phyloP scores from a whole-genome alignment of 2,888 invertebrate genomes.

The Hedya salicella region DNA sequence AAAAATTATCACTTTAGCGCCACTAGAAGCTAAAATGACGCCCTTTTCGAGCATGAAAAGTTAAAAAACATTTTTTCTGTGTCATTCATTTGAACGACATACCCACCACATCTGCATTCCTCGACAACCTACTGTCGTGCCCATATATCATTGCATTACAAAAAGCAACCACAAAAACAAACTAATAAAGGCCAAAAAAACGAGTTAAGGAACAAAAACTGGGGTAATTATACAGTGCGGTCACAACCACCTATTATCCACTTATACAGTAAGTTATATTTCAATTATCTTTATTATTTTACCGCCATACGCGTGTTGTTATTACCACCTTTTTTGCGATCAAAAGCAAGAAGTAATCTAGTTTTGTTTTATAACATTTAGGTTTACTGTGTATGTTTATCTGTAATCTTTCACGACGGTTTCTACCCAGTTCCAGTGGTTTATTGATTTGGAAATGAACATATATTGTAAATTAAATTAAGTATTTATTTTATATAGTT shows the following conservation, averaged over 20 bases:
- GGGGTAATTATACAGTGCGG: constrained; percentile 55
- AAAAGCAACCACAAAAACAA: constrained; percentile 31
- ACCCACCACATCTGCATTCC: neutral
- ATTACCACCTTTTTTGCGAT: constrained; percentile 43
- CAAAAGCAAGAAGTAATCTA: no score
- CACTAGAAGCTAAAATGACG: no score
- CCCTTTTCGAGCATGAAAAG: no score
- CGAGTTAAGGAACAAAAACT: constrained; percentile 24
- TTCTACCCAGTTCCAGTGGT: no score
- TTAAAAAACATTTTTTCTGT: neutral
- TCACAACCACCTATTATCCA: constrained; percentile 59
- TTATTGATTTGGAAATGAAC: no score
- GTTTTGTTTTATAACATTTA: constrained; percentile 1
- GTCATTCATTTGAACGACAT: neutral
- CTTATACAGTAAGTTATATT: constrained; percentile 54
- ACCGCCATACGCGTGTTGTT: constrained; percentile 45
- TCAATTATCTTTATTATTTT: constrained; percentile 53
- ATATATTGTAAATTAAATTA: no score
- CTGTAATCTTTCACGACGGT: no score
- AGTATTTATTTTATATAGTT: no score
- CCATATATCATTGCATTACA: constrained; percentile 33
- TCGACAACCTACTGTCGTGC: constrained; percentile 2
- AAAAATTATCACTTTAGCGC: no score
- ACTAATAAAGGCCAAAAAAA: constrained; percentile 37
- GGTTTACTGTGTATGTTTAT: neutral